These are phyloP conservation scores for Cantharis lateralis DNA, from an alignment of 2,888 invertebrate genomes.

Conservation along the genomic window DNA sequence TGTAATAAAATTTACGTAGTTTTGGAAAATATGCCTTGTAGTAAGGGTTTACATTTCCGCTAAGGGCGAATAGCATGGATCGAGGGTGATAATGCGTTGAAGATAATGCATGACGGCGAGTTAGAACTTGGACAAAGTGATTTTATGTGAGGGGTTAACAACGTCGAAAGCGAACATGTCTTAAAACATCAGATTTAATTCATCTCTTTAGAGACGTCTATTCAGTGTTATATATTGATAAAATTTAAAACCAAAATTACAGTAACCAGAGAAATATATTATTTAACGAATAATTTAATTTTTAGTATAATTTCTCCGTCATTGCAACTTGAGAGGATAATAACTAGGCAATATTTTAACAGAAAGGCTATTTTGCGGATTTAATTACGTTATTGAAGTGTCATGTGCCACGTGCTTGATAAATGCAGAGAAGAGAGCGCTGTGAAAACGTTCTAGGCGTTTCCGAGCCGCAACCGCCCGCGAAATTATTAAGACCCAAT, in stretches of 20 bases:
- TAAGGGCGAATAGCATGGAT: constrained; percentile 31
- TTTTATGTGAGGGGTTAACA: constrained; percentile 30
- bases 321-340: constrained; percentile 50
- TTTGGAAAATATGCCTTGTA: constrained; percentile 28
- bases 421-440: constrained; percentile 51
- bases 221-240: constrained; percentile 25
- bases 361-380: constrained; percentile 54
- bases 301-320: constrained; percentile 46
- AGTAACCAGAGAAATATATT: constrained; percentile 24
- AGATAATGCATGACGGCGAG: constrained; percentile 38
- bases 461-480: constrained; percentile 36
- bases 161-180: constrained; percentile 29
- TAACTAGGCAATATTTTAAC: constrained; percentile 54
- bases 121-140: constrained; percentile 38
- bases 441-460: constrained; percentile 46
- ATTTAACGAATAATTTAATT: constrained; percentile 48
- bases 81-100: constrained; percentile 37
- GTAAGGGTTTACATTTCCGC: constrained; percentile 30
- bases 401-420: constrained; percentile 56
- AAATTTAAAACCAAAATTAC: constrained; percentile 23
- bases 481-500: constrained; percentile 51
- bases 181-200: constrained; percentile 30
- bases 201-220: constrained; percentile 14
- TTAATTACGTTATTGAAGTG: constrained; percentile 58
- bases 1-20: constrained; percentile 41